These are phyloP conservation scores for Pantelozetes paolii DNA, from an alignment of 2,888 invertebrate genomes.

Conservation along the genomic window DNA sequence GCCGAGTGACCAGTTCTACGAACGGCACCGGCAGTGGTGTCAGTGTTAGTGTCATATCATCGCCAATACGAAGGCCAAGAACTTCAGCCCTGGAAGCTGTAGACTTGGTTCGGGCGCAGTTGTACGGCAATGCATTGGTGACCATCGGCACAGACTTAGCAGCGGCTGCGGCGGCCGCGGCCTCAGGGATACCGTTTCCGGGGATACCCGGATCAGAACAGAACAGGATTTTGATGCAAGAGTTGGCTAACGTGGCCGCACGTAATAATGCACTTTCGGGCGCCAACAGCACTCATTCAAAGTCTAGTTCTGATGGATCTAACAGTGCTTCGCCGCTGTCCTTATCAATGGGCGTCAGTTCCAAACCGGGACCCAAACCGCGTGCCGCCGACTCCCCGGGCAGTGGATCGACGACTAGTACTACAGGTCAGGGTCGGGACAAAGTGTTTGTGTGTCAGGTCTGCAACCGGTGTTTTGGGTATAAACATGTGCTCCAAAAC, in stretches of 20 bases:
- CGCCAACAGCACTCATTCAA: constrained; percentile 38
- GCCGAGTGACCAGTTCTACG: constrained; percentile 19
- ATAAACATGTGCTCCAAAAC: constrained; percentile 89
- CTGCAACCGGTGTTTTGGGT: constrained; percentile 82
- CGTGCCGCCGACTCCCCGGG: constrained; percentile 42
- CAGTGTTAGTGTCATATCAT: constrained; percentile 37
- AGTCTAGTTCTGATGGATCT: constrained; percentile 40
- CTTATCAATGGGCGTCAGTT: constrained; percentile 23
- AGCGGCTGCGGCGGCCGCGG: constrained; percentile 41
- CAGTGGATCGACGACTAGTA: constrained; percentile 41
- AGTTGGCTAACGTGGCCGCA: constrained; percentile 31
- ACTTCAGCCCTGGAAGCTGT: constrained; percentile 35
- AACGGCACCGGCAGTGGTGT: constrained; percentile 34
- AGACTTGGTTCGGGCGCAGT: constrained; percentile 36
- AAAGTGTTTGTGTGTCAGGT: constrained; percentile 83
- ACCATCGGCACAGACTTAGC: constrained; percentile 36
- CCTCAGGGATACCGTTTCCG: constrained; percentile 24
- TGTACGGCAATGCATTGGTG: constrained; percentile 35
- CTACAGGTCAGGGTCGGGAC: constrained; percentile 54
- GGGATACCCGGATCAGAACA: constrained; percentile 12
- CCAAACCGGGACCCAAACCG: constrained; percentile 38
- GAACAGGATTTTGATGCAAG: constrained; percentile 22
- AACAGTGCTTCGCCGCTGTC: constrained; percentile 40
- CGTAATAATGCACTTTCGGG: constrained; percentile 18
- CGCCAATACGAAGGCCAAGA: constrained; percentile 14